These are phyloP conservation scores for Helicorthomorpha holstii DNA, from an alignment of 1,140 invertebrate genomes.

Conservation along the genomic window DNA sequence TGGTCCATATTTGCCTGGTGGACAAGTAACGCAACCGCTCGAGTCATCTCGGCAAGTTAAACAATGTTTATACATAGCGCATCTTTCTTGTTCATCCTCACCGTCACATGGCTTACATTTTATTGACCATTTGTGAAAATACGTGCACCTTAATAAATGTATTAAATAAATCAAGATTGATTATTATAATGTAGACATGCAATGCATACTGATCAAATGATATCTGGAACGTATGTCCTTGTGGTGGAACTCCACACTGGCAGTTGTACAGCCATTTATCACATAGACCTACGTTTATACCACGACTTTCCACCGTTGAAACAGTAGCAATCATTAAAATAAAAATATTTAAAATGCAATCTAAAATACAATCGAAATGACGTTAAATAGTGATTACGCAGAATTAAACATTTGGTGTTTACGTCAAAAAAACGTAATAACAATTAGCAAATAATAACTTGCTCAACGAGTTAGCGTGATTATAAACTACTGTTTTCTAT, in stretches of 20 bases:
- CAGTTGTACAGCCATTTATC: neutral
- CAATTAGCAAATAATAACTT: too few species aligned
- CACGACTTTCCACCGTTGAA: too few species aligned
- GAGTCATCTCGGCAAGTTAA: neutral
- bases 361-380: neutral
- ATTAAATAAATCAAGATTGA: neutral
- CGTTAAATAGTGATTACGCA: neutral
- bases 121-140: neutral
- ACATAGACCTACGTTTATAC: neutral
- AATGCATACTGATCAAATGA: neutral
- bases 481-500: too few species aligned
- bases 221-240: neutral
- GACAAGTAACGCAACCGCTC: neutral
- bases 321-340: too few species aligned
- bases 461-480: too few species aligned
- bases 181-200: neutral
- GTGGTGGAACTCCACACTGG: neutral
- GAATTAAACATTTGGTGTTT: too few species aligned
- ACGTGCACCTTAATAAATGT: neutral
- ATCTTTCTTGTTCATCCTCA: neutral
- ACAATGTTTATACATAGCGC: neutral
- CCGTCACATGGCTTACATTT: neutral
- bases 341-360: too few species aligned
- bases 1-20: neutral
- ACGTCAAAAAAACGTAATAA: too few species aligned